These are phyloP conservation scores for Nomada fabriciana DNA, from an alignment of 2,888 invertebrate genomes.

Conservation along the genomic window DNA sequence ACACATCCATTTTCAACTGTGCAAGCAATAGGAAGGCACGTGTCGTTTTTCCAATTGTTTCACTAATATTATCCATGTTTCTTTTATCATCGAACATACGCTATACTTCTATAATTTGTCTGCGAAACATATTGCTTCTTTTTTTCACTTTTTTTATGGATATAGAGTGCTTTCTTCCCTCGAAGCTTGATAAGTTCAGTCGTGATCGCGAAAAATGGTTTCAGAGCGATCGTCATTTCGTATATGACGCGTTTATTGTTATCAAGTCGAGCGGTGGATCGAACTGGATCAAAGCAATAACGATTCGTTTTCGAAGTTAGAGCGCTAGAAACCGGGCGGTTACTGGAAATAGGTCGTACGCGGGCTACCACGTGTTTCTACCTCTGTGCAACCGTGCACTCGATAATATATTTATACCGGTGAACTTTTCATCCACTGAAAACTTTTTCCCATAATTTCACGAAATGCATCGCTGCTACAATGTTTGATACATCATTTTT, in stretches of 20 bases:
- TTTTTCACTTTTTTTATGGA: no score
- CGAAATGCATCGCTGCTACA: neutral
- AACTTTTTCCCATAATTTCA: conserved; percentile 19
- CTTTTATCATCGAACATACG: neutral
- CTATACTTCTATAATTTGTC: neutral
- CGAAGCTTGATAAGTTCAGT: no score
- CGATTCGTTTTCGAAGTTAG: conserved; percentile 5
- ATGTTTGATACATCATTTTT: no score
- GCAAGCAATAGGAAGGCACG: neutral
- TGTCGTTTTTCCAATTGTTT: no score
- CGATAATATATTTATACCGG: conserved; percentile 31
- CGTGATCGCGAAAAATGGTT: neutral
- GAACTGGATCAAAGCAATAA: neutral
- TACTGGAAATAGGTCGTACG: conserved; percentile 36
- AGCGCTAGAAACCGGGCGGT: neutral
- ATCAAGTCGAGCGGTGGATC: neutral
- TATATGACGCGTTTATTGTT: neutral
- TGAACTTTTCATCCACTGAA: conserved; percentile 10
- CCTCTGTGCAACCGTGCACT: neutral
- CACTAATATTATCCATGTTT: neutral
- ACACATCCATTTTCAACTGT: neutral
- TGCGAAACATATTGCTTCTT: no score
- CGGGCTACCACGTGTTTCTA: conserved; percentile 25
- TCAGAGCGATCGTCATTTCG: no score
- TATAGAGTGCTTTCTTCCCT: no score